Percentiles rank a stretch among this genome's conserved stretches.
phyloP scores from a whole-genome alignment of 2,797 vertebrate genomes.

The Prionace glauca region DNA sequence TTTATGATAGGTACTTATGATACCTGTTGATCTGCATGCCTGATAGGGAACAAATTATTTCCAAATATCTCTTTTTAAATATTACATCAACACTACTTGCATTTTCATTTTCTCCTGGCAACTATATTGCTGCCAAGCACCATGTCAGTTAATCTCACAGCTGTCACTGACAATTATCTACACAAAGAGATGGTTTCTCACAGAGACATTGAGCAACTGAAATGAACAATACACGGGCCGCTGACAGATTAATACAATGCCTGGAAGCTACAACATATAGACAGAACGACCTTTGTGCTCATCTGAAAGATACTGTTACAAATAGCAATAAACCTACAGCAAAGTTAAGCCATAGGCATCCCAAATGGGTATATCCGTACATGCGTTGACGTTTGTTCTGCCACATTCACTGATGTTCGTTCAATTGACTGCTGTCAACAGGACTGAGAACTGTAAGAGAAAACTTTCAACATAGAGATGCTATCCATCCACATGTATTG shows the following conservation, averaged over 20 bases:
- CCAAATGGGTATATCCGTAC: not conserved
- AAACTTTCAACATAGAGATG: not conserved
- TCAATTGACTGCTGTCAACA: not conserved
- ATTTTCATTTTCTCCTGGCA: not conserved
- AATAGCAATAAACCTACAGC: conserved; percentile 41
- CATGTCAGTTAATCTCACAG: conserved; percentile 47
- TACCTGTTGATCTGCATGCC: not conserved
- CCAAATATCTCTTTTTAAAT: not conserved
- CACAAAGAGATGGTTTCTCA: conserved; percentile 41
- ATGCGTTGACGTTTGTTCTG: conserved; percentile 18
- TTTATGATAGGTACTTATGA: not conserved
- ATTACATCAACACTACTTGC: not conserved
- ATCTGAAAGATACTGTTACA: conserved; percentile 42
- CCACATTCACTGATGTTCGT: not conserved
- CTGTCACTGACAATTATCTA: conserved; percentile 50
- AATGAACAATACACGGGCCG: conserved; percentile 43
- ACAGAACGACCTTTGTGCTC: conserved; percentile 41
- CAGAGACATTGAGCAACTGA: conserved; percentile 46
- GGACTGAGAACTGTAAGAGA: not conserved
- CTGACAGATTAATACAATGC: conserved; percentile 42
- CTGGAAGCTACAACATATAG: conserved; percentile 42
- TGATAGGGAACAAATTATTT: not conserved
- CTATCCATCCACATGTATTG: not conserved
- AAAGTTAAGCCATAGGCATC: conserved; percentile 13
- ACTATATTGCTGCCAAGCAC: conserved; percentile 44